A percentile compares a stretch with the other conserved stretches of the same genome.
Conservation (phyloP, 2,888 invertebrate genomes). For the Axea sp. region DNA sequence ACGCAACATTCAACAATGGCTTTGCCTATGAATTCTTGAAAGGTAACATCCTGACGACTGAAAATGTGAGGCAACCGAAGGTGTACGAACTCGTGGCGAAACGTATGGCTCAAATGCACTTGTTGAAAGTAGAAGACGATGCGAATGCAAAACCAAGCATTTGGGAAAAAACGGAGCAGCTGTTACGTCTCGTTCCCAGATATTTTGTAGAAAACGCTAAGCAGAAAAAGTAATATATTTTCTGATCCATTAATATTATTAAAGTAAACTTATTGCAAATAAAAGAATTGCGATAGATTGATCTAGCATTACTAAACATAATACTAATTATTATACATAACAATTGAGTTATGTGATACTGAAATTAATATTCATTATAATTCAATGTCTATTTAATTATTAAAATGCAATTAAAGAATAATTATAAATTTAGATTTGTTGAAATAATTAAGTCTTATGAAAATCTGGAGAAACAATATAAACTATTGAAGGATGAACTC, state of each 20-base stretch:
- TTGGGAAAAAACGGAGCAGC: constrained; percentile 88
- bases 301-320: too few relatives aligned
- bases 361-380: too few relatives aligned
- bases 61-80: constrained; percentile 83
- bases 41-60: constrained; percentile 87
- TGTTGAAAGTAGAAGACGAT: constrained; percentile 80
- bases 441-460: constrained; percentile 84
- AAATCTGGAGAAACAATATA: constrained; percentile 86
- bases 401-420: too few relatives aligned
- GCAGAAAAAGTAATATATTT: constrained; percentile 84
- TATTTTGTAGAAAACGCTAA: constrained; percentile 84
- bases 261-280: too few relatives aligned
- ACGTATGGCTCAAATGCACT: constrained; percentile 92
- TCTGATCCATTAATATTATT: too few relatives aligned
- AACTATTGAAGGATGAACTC: constrained; percentile 83
- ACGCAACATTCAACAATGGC: constrained; percentile 96
- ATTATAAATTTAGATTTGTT: too few relatives aligned
- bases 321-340: too few relatives aligned
- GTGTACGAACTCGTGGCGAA: constrained; percentile 88
- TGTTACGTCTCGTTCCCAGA: constrained; percentile 87
- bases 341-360: too few relatives aligned
- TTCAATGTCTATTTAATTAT: too few relatives aligned
- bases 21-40: constrained; percentile 93
- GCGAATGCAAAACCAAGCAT: constrained; percentile 83
- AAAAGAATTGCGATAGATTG: too few relatives aligned